Evolutionary conservation across 2,888 invertebrate genomes (phyloP), one percentile per base, ranked within the genome.

Genomic region (Aleiodes leptofemur): DNA sequence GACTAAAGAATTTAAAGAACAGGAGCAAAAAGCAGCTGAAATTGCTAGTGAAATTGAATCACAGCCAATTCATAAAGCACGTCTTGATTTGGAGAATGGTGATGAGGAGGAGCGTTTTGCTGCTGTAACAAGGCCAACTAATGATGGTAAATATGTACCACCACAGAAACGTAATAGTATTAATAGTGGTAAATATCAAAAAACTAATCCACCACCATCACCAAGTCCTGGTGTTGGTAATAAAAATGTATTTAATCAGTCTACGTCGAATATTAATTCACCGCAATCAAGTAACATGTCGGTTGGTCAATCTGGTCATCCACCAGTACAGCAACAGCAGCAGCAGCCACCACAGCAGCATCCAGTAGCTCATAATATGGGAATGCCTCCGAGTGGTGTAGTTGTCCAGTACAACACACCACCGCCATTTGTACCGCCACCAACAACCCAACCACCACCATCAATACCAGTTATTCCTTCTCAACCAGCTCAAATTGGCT

Each of bases 1-100:
- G 86, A 95, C 96, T 4, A 94, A 96, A 85, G 97, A 97, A 87
- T 98, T 94, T 84, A 95, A 94, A 91, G 94, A 95, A 85, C 93
- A 94, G 68, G 95, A 96, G 89, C 95, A 95, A 13, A 95, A 96
- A 88, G 99, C 98, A 0, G 94, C 95, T 68, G 94, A 95, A 87
- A 94, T 98, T 80, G 98, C 98, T 0, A 94, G 94, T 57, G 98
- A 98, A 90, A 99, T 99, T 78, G 98, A 98, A 88, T 94, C 92
- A 85, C 95, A 95, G 85, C 95, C 96, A 0, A 91, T 93, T 73
- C 96, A 97, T 87, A 95, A 95, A 87, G 94, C 94, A 51, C 93
- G 96, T 79, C 92, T 95, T 68, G 96, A 96, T 81, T 89, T 98
- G 50, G 98, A 98, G 90, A 98, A 98, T 90, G 97, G 96, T 0